Evolutionary conservation across 1,140 invertebrate species (phyloP).

Genomic region (Drosophila albomicans): DNA sequence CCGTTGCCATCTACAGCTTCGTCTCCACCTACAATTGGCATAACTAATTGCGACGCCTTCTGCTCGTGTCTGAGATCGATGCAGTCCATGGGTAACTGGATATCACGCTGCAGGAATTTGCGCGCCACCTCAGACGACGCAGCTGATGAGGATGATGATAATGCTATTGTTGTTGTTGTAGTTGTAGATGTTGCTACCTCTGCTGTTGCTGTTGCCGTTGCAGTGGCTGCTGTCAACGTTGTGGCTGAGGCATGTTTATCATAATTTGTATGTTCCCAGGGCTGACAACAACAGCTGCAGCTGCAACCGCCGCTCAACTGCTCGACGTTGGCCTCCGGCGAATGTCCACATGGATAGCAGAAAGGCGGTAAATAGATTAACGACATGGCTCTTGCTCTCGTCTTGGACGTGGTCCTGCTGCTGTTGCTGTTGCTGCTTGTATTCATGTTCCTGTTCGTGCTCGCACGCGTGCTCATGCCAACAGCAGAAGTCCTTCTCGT

Average conservation of each 20-base stretch:
- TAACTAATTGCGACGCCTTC: conserved; percentile 77
- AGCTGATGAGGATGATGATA: not conserved
- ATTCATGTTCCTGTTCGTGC: conserved; percentile 1
- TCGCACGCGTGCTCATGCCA: conserved; percentile 13
- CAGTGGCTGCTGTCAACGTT: conserved; percentile 51
- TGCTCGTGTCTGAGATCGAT: conserved; percentile 67
- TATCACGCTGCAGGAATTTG: conserved; percentile 72
- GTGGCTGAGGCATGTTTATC: conserved; percentile 76
- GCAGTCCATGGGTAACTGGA: conserved; percentile 63
- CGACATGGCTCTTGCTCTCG: conserved; percentile 79
- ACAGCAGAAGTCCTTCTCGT: conserved; percentile 33
- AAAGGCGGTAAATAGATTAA: conserved; percentile 84
- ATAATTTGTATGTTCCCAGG: conserved; percentile 78
- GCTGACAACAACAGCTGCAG: conserved; percentile 53
- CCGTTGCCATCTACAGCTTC: not conserved
- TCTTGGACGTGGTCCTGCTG: conserved; percentile 61
- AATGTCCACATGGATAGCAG: conserved; percentile 81
- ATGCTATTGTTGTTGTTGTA: not conserved
- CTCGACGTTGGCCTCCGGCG: conserved; percentile 10
- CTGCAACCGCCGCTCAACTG: not conserved
- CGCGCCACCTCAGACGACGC: conserved; percentile 20
- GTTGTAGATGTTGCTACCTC: conserved; percentile 5
- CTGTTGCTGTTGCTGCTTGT: conserved; percentile 23
- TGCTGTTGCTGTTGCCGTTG: conserved; percentile 17
- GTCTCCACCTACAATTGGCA: conserved; percentile 66